Conservation (phyloP, 2,888 invertebrate species). For the Aromia moschata region DNA sequence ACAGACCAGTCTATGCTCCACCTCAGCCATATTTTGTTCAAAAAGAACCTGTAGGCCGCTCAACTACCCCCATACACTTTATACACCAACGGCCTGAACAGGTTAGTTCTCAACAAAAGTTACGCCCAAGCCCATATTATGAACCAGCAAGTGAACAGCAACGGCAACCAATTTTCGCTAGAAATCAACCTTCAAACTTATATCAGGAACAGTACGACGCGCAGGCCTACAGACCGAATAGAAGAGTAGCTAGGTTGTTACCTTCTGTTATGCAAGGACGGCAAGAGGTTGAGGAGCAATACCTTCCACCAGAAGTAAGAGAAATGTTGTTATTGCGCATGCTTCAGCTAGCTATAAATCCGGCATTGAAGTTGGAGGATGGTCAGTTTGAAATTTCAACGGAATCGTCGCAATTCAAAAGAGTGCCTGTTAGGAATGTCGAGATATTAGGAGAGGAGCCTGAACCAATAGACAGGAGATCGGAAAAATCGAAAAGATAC, state of each 20-base stretch:
- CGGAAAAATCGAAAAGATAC: constrained; percentile 46
- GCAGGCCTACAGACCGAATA: constrained; percentile 52
- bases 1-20: constrained; percentile 34
- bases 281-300: constrained; percentile 64
- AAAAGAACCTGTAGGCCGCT: constrained; percentile 29
- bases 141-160: constrained; percentile 31
- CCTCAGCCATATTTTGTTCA: constrained; percentile 43
- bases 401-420: constrained; percentile 65
- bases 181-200: constrained; percentile 32
- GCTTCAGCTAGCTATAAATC: constrained; percentile 77
- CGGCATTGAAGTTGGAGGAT: constrained; percentile 63
- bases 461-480: constrained; percentile 26
- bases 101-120: constrained; percentile 27
- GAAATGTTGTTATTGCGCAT: constrained; percentile 77
- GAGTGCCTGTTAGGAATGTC: constrained; percentile 74
- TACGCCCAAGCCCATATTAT: constrained; percentile 28
- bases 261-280: constrained; percentile 35
- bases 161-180: constrained; percentile 26
- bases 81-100: constrained; percentile 36
- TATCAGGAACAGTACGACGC: constrained; percentile 45
- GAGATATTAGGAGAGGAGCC: constrained; percentile 74
- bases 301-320: constrained; percentile 74
- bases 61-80: constrained; percentile 41
- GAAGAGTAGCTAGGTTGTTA: constrained; percentile 55
- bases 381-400: constrained; percentile 58